Evolutionary conservation across 2,888 invertebrate genomes (phyloP).

Genomic region (Trachelus tabidus): DNA sequence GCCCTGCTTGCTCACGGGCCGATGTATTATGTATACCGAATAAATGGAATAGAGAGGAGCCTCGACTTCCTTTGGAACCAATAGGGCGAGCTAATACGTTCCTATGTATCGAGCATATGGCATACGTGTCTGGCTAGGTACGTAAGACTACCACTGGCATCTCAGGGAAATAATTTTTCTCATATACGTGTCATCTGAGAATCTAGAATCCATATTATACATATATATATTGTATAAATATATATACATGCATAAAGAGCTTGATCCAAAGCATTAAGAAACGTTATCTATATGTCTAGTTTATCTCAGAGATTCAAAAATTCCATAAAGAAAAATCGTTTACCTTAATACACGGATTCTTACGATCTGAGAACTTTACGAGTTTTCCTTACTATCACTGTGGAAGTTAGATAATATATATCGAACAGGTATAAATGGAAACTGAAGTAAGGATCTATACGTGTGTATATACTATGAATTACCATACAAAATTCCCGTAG

Average conservation of each 20-base stretch:
- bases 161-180: slow-evolving; percentile 10
- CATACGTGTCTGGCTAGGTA: slow-evolving; percentile 1
- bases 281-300: background rate
- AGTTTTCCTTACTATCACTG: background rate
- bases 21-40: slow-evolving; percentile 61
- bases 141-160: background rate
- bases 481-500: slow-evolving; percentile 6
- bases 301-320: background rate
- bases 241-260: background rate
- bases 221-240: background rate
- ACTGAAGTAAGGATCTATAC: slow-evolving; percentile 3
- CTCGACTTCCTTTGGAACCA: slow-evolving; percentile 53
- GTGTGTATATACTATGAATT: slow-evolving; percentile 18
- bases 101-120: slow-evolving; percentile 47
- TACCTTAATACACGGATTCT: background rate
- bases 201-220: slow-evolving; percentile 9
- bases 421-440: background rate
- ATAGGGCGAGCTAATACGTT: slow-evolving; percentile 53
- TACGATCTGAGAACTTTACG: background rate
- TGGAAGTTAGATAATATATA: background rate
- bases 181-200: slow-evolving; percentile 22
- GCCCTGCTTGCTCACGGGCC: slow-evolving; percentile 39
- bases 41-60: slow-evolving; percentile 52
- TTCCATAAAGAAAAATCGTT: background rate
- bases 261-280: background rate